Conservation (phyloP, 2,113 vertebrate species). For the Sturnira hondurensis region DNA sequence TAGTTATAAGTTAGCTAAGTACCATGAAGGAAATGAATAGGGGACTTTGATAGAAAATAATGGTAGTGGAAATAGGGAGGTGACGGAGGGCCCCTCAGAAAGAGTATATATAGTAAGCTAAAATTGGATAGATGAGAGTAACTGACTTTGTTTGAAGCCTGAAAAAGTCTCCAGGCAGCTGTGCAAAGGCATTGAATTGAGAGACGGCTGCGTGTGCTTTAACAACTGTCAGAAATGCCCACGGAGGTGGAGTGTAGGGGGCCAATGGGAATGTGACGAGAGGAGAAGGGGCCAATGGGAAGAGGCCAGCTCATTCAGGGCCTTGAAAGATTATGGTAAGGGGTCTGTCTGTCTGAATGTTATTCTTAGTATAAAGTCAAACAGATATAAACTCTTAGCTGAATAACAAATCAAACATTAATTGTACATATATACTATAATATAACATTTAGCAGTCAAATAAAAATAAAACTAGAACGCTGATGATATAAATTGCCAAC, state of each 20-base stretch:
- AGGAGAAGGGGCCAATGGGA: neutral
- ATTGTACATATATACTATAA: neutral
- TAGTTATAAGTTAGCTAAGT: neutral
- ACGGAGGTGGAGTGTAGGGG: fast-evolving
- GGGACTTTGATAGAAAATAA: neutral
- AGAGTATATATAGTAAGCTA: neutral
- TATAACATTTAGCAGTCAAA: neutral
- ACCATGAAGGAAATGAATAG: neutral
- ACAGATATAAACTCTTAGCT: neutral
- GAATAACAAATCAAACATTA: neutral
- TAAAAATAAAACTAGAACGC: neutral
- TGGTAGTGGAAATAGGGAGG: neutral
- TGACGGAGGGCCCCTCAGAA: neutral
- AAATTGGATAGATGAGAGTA: neutral
- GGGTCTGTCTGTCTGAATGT: neutral
- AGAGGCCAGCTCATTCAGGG: fast-evolving
- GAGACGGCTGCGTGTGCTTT: neutral
- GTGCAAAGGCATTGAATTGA: neutral
- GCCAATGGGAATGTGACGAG: neutral
- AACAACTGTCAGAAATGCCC: neutral
- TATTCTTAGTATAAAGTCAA: neutral
- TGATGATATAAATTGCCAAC: neutral
- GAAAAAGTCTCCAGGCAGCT: neutral
- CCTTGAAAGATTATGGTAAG: neutral
- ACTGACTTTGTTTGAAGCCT: neutral